Evolutionary conservation across 2,797 vertebrate genomes (phyloP), one percentile per base, ranked within the genome.

Genomic region (Melanotaenia boesemani): DNA sequence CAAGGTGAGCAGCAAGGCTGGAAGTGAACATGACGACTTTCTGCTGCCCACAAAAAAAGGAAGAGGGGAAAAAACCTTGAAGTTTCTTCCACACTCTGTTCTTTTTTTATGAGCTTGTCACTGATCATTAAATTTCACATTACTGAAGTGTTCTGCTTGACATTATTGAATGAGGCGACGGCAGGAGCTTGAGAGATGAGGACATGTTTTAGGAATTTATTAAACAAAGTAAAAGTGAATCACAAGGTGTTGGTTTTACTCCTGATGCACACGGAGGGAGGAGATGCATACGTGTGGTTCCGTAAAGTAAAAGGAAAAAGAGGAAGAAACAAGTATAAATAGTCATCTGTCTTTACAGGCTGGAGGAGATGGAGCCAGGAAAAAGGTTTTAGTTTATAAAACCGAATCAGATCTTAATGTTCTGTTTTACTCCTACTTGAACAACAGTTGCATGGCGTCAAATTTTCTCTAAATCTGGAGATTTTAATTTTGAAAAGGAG

Each of bases 81-180:
- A 79, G 82, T 77, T 82, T 70, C 74, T 82, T 78, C 77, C 7
- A 2, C 41, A 65, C 69, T 77, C 76, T 70, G 67, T 76, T 81
- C 54, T 65, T 74, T 70, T 80, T 89, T 93, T 85, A 93, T 78
- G 71, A 66, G 63, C 83, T 75, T 80, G 85, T 91, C 85, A 87
- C 83, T 71, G 89, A 37, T 73, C 89, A 90, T 94, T 92, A 92
- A 85, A 89, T 85, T 83, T 74, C 74, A 88, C 78, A 90, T 93
- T 88, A 80, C 74, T 70, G 72, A 77, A 74, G 76, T 80, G 87
- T 85, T 86, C 81, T 81, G 73, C 77, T 81, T 86, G 82, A 85
- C 78, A 82, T 89, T 86, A 86, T 65, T 64, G 70, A 85, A 85
- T 3, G 37, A 76, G 78, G 66, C 48, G 30, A 62, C 6, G n/a